Percentiles rank a stretch among this genome's conserved stretches.
Conservation (phyloP, 2,113 vertebrate species). For the Oncorhynchus keta region DNA sequence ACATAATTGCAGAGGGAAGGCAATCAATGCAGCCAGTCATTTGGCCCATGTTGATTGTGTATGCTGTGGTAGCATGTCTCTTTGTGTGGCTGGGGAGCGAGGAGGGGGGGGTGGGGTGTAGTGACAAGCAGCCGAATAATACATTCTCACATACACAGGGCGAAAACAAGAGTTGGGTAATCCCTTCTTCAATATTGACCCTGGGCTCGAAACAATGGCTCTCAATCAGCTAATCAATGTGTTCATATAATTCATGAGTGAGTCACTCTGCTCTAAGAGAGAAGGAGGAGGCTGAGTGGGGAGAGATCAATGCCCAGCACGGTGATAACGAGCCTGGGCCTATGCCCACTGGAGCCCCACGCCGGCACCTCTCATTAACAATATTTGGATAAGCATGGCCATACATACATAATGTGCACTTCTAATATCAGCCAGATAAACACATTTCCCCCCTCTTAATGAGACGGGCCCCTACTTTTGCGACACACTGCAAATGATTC, state of each 20-base stretch:
- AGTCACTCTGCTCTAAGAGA: constrained; percentile 85
- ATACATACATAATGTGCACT: constrained; percentile 70
- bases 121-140: constrained; percentile 75
- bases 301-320: constrained; percentile 92
- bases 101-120: constrained; percentile 38
- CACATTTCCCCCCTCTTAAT: constrained; percentile 63
- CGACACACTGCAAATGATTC: constrained; percentile 54
- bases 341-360: constrained; percentile 85
- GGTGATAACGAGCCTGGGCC: constrained; percentile 91
- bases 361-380: constrained; percentile 65
- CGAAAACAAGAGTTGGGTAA: constrained; percentile 74
- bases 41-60: constrained; percentile 98
- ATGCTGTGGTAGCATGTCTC: constrained; percentile 72
- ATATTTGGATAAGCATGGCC: constrained; percentile 74
- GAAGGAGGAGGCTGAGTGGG: constrained; percentile 78
- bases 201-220: constrained; percentile 93
- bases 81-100: constrained; percentile 43
- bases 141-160: constrained; percentile 80
- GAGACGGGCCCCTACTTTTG: constrained; percentile 60
- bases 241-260: constrained; percentile 96
- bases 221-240: constrained; percentile 99
- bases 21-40: constrained; percentile 99
- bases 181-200: constrained; percentile 92
- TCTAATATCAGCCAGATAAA: constrained; percentile 69
- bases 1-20: constrained; percentile 98